Conservation (phyloP, 2,888 invertebrate species). For the Ormyrus pomaceus region DNA sequence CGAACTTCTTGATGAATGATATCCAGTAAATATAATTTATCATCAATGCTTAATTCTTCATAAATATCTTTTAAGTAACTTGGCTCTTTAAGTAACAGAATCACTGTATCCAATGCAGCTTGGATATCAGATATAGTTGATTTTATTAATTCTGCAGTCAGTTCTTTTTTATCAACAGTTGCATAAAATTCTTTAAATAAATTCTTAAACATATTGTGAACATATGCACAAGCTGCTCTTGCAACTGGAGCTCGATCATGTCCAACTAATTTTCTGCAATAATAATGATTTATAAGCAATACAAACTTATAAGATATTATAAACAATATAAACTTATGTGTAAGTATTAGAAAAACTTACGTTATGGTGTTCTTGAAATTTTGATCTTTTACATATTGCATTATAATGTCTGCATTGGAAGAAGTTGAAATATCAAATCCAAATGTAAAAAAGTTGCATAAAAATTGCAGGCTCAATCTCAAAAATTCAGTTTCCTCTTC, state of each 20-base stretch:
- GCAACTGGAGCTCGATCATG: constrained; percentile 60
- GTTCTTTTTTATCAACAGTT: constrained; percentile 55
- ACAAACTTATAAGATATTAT: no score
- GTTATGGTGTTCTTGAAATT: constrained; percentile 64
- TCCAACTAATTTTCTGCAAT: constrained; percentile 62
- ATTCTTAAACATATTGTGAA: constrained; percentile 65
- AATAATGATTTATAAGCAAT: constrained; percentile 27
- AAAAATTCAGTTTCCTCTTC: constrained; percentile 63
- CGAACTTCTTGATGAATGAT: constrained; percentile 63
- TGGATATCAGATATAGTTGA: constrained; percentile 63
- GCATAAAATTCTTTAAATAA: constrained; percentile 60
- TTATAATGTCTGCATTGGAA: constrained; percentile 54
- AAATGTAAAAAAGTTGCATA: constrained; percentile 69
- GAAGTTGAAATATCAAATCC: constrained; percentile 59
- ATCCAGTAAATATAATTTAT: constrained; percentile 65
- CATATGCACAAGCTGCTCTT: constrained; percentile 66
- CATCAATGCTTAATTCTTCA: constrained; percentile 60
- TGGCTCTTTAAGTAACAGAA: constrained; percentile 61
- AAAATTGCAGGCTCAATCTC: constrained; percentile 67
- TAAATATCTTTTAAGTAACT: constrained; percentile 63
- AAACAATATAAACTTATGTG: constrained; percentile 12
- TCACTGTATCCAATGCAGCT: constrained; percentile 64
- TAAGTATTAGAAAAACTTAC: constrained; percentile 59
- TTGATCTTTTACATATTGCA: constrained; percentile 58
- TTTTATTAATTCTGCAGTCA: constrained; percentile 62